phyloP scores from a whole-genome alignment of 2,113 vertebrate species.

The Orthochromis indermauri region DNA sequence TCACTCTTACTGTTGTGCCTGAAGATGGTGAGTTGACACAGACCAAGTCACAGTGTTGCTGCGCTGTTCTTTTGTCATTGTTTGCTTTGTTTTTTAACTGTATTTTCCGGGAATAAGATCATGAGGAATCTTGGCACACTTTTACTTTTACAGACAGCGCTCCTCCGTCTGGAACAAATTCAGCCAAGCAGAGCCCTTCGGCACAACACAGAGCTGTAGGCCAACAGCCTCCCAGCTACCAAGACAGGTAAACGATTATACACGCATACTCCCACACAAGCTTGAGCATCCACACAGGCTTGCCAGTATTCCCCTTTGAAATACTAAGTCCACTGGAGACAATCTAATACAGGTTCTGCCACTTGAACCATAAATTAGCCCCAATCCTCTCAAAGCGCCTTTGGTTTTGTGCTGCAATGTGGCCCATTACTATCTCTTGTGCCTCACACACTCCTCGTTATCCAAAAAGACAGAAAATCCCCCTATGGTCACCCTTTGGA shows the following conservation, averaged over 20 bases:
- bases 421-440: neutral
- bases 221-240: slow-evolving; percentile 68
- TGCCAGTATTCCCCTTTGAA: neutral
- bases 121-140: neutral
- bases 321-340: neutral
- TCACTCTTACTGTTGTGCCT: slow-evolving; percentile 89
- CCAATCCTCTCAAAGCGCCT: neutral
- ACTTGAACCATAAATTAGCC: slow-evolving; percentile 5
- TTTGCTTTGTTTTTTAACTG: neutral
- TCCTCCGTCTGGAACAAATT: slow-evolving; percentile 89
- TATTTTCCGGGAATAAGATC: neutral
- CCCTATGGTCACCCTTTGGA: neutral
- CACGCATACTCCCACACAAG: neutral
- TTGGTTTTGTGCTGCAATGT: neutral
- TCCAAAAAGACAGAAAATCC: slow-evolving; percentile 1
- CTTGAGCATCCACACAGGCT: neutral
- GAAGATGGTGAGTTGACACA: slow-evolving; percentile 79
- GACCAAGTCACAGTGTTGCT: neutral
- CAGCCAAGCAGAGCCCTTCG: slow-evolving; percentile 88
- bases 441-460: neutral
- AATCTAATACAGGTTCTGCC: neutral
- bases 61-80: neutral
- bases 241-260: slow-evolving; percentile 48
- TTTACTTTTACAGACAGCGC: slow-evolving; percentile 75
- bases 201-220: slow-evolving; percentile 81